Evolutionary conservation across 2,113 vertebrate genomes (phyloP), one percentile per base, ranked within the genome.

Genomic region (Choloepus hoffmanni): DNA sequence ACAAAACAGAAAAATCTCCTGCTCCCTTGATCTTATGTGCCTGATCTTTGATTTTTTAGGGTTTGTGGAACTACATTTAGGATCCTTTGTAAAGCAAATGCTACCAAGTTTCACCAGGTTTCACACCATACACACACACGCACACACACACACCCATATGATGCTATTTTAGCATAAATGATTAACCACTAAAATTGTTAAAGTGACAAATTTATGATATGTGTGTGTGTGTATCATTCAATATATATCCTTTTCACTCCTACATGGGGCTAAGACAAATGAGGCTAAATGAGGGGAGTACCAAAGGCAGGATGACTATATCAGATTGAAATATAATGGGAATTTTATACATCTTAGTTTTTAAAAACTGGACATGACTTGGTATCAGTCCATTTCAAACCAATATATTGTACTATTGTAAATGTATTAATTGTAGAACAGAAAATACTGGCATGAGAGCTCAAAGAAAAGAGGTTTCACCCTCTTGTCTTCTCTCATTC

Each of bases 261-360:
- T 65, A 55, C 1, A 30, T 62, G 58, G n/a, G 15, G 16, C 82
- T 23, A 21, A 95, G 73, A 87, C 90, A 45, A 58, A 30, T 45
- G 65, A 55, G 55, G 21, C 55, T 62, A n/a, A 72, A 60, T 28
- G 13, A 84, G 24, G 13, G 3, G 6, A 21, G 11, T 55, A 85
- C 48, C 24, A 48, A 92, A 68, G 7, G 5, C 40, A 13, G 16
- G 4, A 30, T 82, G 28, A 40, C 15, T 36, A 0, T 19, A 67
- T 33, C 89, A 36, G 28, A 43, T 18, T 81, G 50, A 53, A 83
- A 70, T 70, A 9, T 60, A 84, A 72, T 30, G 21, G 6, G 89
- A 81, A 92, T 67, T 92, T 87, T 87, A 30, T 81, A 24, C 18
- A 67, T 65, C 36, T 87, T 67, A 67, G 36, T 87, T 76, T 28